Base-by-base conservation (phyloP, 2,113 vertebrate species). In the Cryptotis parvus region DNA sequence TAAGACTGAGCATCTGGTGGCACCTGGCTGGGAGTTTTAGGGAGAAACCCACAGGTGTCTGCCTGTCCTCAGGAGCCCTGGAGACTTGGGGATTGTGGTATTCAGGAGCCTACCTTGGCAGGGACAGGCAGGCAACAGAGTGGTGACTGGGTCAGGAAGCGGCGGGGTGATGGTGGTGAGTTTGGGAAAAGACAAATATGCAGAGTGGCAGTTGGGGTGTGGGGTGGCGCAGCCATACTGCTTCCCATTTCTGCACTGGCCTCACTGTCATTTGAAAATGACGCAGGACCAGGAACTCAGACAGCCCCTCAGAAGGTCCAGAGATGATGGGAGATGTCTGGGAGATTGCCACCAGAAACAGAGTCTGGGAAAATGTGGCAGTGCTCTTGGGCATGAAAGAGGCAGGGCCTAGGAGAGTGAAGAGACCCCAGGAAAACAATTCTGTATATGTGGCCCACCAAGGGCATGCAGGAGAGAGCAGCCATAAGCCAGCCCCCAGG, bases 71-170 rank as follows among this genome's bases (percentile, higher is more conserved):
- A n/a, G 45, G 68, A 41, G 85, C 87, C 68, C 45, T 6, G n/a
- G n/a, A 49, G 82, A 15, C 58, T 55, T 63, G 66, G 83, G 37
- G 49, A 26, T 5, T 61, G 65, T 70, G 55, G 37, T n/a, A 4
- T 68, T 84, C 45, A 82, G 73, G 63, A 69, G 58, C 33, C 22
- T 66, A 37, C 79, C 61, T 82, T 79, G 33, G 72, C 26, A 72
- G 63, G 49, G 63, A n/a, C 45, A 87, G 35, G 41, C 45, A 82
- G 93, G 83, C 73, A 88, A 76, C 76, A 68, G 33, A 55, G 29
- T 49, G 58, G 79, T 45, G 55, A 74, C 75, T 37, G 41, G 29
- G 77, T 41, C 80, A 82, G 91, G 91, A 92, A 92, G 61, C n/a
- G n/a, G n/a, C 73, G 75, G 76, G 61, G 10, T 6, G 26, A 27